Percentiles rank a stretch among this genome's conserved stretches.
These are phyloP conservation scores for Microtus montanus DNA, from an alignment of 2,113 vertebrate species.

Conservation along the genomic window DNA sequence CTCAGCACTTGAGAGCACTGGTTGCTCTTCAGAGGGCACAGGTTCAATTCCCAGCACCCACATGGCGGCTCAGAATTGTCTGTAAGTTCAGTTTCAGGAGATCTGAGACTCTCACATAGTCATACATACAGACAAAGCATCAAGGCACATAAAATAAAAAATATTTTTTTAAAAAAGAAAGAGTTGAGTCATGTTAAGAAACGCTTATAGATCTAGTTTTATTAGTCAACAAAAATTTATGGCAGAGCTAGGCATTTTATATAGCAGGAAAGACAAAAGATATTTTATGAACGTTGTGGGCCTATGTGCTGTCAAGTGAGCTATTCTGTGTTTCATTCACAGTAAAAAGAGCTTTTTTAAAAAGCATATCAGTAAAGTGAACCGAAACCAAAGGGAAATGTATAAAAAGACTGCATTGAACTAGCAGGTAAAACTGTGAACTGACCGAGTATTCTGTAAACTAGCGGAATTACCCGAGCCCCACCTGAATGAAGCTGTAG, in stretches of 20 bases:
- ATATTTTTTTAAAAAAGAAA: background rate
- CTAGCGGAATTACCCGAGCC: background rate
- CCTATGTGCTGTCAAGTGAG: background rate
- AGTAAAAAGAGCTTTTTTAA: background rate
- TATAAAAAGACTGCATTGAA: background rate
- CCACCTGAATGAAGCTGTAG: background rate
- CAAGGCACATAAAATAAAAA: background rate
- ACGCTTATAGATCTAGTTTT: background rate
- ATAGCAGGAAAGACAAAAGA: background rate
- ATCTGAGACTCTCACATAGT: background rate
- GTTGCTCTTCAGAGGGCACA: too few species aligned
- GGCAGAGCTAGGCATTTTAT: background rate
- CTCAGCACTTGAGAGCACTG: background rate
- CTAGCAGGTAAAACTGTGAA: background rate
- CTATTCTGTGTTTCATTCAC: background rate
- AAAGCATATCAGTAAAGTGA: background rate
- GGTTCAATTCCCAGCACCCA: background rate
- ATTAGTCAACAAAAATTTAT: conserved; percentile 2
- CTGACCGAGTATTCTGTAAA: background rate
- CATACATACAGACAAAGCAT: background rate
- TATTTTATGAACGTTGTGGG: background rate
- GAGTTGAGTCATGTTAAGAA: background rate
- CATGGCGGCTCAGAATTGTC: background rate
- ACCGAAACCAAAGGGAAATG: background rate
- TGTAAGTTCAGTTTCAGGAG: background rate